Percentiles rank a stretch among this genome's conserved stretches.
phyloP scores from a whole-genome alignment of 2,888 invertebrate species.

The Dione juno region DNA sequence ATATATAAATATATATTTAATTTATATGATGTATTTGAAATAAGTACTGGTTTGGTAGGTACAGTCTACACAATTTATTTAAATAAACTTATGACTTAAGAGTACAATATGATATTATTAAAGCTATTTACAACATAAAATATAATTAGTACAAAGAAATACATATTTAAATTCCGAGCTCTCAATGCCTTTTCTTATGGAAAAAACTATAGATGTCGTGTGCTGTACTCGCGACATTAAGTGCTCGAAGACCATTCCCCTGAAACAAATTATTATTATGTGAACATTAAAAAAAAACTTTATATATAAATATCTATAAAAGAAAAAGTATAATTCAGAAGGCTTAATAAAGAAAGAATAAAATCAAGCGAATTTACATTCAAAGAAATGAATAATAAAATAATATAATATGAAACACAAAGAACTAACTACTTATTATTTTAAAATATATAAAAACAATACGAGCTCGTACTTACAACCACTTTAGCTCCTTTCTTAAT shows the following conservation, averaged over 20 bases:
- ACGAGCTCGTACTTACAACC: conserved; percentile 55
- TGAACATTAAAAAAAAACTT: neutral
- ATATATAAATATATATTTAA: neutral
- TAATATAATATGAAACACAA: neutral
- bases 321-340: neutral
- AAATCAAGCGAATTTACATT: too few relatives aligned
- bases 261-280: conserved; percentile 48
- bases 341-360: too few relatives aligned
- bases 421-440: neutral
- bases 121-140: neutral
- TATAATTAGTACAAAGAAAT: neutral
- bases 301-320: neutral
- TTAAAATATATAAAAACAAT: neutral
- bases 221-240: conserved; percentile 60
- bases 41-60: conserved; percentile 5
- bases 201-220: conserved; percentile 56
- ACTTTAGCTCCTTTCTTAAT: conserved; percentile 56
- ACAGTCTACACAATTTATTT: neutral
- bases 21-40: neutral
- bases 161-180: neutral
- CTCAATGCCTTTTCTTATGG: conserved; percentile 44
- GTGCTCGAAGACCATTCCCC: conserved; percentile 59
- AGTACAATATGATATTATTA: neutral
- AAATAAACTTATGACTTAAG: neutral
- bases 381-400: neutral